Conservation (phyloP, 2,113 vertebrate species). For the Ivindomyrus marchei region DNA sequence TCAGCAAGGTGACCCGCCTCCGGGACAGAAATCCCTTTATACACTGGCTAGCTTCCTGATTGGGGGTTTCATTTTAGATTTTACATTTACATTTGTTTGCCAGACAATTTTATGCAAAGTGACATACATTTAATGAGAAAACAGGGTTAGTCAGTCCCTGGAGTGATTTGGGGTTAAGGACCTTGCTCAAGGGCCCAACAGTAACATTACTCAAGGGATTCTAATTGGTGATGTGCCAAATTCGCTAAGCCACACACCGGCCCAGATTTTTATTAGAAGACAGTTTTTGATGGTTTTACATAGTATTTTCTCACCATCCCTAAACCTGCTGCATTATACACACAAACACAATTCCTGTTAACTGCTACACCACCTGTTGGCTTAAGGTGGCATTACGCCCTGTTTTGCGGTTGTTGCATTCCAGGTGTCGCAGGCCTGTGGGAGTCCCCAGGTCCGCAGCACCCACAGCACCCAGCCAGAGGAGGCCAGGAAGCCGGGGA, state of each 20-base stretch:
- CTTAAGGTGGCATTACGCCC: neutral
- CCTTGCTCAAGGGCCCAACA: neutral
- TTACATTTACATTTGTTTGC: neutral
- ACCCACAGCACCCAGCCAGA: slow-evolving; percentile 56
- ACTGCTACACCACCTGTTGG: neutral
- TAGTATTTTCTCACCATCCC: neutral
- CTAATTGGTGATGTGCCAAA: neutral
- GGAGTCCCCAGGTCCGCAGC: slow-evolving; percentile 65
- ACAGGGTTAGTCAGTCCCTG: neutral
- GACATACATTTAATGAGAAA: neutral
- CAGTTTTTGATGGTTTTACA: neutral
- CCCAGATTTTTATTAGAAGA: neutral
- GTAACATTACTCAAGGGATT: neutral
- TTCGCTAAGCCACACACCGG: neutral
- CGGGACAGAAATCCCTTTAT: neutral
- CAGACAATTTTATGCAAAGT: neutral
- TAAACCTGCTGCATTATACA: neutral
- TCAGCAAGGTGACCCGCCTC: slow-evolving; percentile 61
- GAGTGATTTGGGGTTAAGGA: neutral
- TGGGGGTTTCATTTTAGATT: neutral
- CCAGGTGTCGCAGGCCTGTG: slow-evolving; percentile 82
- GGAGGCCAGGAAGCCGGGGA: slow-evolving; percentile 65
- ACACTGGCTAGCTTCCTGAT: neutral
- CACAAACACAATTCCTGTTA: neutral
- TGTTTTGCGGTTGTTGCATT: neutral